Base-by-base conservation (phyloP, 1,140 invertebrate species). In the Platorchestia sp. region DNA sequence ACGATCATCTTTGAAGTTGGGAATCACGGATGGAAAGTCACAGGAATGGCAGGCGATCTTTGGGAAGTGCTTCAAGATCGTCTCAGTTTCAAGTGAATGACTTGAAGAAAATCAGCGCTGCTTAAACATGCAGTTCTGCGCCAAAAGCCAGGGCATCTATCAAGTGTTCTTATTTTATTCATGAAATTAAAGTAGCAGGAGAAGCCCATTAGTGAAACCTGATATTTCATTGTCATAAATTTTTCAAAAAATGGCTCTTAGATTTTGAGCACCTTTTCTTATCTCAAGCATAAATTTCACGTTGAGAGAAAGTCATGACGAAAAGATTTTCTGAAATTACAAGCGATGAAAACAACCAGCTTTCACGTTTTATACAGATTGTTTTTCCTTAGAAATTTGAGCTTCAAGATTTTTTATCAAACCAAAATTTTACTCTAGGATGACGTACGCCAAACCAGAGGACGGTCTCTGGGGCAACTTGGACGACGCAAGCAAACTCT, bases 391-490 rank as follows among this genome's bases (percentile, higher is more conserved):
- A 75, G 14, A 27, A 75, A 7, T 7, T 6, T 51, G 19, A 51
- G 47, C 6, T 19, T 19, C 6, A 19, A 7, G 6, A 6, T 51
- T 51, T 7, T 7, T 19, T 19, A 51, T 36, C 59, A 75, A 75
- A 19, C 59, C 59, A 19, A 75, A 19, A 89, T 89, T 42, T 89
- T 89, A 27, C 42, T 3, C 3, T 36, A 93, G 91, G 14, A 6
- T 93, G 43, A 36, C 7, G 40, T 93, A 7, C 6, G 0, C 41
- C 5, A 93, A 93, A 44, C 91, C 91, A 10, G 47, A 47, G 45
- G 91, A 93, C 19, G 91, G 91, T 6, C n/a, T 45, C 0, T 93
- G 91, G 91, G 91, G 91, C 45, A 93, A 47, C 45, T 47, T 93
- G 91, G 40, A 93, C 45, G 43, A 44, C 7, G 10, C 43, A 45